Conservation (phyloP, 2,797 vertebrate species). For the Megaceryle alcyon region DNA sequence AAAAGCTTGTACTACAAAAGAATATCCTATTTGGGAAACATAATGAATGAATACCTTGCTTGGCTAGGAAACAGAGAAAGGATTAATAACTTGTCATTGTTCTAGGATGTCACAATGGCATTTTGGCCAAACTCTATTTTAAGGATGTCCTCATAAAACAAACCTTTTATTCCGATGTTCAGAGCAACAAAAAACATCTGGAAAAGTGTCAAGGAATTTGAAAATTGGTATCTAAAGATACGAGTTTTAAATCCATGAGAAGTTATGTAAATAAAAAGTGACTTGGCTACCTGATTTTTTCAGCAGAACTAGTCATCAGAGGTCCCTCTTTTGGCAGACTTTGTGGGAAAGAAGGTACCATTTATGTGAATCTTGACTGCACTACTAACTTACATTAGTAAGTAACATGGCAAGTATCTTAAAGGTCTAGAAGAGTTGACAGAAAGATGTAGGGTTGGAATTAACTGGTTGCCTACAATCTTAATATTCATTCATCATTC, state of each 20-base stretch:
- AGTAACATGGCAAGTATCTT: not conserved
- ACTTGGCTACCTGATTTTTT: not conserved
- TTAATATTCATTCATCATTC: not conserved
- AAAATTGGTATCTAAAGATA: not conserved
- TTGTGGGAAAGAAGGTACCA: not conserved
- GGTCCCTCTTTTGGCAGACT: not conserved
- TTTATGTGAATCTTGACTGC: not conserved
- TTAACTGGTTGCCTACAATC: not conserved
- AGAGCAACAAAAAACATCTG: not conserved
- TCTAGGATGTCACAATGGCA: not conserved
- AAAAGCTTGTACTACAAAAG: slow-evolving; percentile 43
- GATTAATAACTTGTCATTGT: slow-evolving; percentile 47
- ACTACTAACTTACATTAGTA: not conserved
- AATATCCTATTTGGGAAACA: slow-evolving; percentile 34
- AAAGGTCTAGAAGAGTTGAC: not conserved
- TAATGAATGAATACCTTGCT: slow-evolving; percentile 57
- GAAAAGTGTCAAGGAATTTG: not conserved
- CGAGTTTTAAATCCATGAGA: not conserved
- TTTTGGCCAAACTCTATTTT: slow-evolving; percentile 56
- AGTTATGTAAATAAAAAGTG: not conserved
- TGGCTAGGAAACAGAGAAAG: slow-evolving; percentile 42
- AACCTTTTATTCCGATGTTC: not conserved
- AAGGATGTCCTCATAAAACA: slow-evolving; percentile 16
- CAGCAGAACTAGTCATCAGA: not conserved
- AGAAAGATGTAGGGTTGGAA: not conserved